These are phyloP conservation scores for Dione juno DNA, from an alignment of 2,888 invertebrate species.

Conservation along the genomic window DNA sequence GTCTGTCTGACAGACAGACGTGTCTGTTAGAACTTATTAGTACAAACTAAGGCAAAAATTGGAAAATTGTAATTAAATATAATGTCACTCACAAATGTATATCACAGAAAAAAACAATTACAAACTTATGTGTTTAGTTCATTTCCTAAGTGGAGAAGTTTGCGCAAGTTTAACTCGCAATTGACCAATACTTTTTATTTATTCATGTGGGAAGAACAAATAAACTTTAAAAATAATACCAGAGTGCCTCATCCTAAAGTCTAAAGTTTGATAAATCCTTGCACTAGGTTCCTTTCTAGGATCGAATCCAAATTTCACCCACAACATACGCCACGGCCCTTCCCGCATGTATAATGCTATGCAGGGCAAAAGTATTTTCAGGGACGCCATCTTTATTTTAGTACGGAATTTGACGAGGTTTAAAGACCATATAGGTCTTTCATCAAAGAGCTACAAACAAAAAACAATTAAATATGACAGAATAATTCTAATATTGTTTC, in stretches of 20 bases:
- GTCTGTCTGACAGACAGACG: too few species aligned
- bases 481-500: too few species aligned
- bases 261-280: constrained; percentile 94
- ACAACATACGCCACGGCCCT: constrained; percentile 97
- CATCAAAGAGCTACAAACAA: constrained; percentile 88
- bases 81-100: too few species aligned
- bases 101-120: too few species aligned
- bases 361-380: constrained; percentile 91
- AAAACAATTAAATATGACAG: constrained; percentile 36
- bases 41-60: too few species aligned
- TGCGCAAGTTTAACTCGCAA: too few species aligned
- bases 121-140: too few species aligned
- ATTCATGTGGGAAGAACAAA: too few species aligned
- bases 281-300: constrained; percentile 91
- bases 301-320: constrained; percentile 96
- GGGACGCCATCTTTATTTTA: constrained; percentile 83
- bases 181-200: too few species aligned
- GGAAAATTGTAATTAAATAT: too few species aligned
- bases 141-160: too few species aligned
- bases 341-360: constrained; percentile 92
- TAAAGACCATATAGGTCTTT: constrained; percentile 95
- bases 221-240: constrained; percentile 62
- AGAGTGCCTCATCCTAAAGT: constrained; percentile 88
- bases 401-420: constrained; percentile 88
- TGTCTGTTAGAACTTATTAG: too few species aligned